Evolutionary conservation across 2,797 vertebrate genomes (phyloP).

Genomic region (Periophthalmus magnuspinnatus): DNA sequence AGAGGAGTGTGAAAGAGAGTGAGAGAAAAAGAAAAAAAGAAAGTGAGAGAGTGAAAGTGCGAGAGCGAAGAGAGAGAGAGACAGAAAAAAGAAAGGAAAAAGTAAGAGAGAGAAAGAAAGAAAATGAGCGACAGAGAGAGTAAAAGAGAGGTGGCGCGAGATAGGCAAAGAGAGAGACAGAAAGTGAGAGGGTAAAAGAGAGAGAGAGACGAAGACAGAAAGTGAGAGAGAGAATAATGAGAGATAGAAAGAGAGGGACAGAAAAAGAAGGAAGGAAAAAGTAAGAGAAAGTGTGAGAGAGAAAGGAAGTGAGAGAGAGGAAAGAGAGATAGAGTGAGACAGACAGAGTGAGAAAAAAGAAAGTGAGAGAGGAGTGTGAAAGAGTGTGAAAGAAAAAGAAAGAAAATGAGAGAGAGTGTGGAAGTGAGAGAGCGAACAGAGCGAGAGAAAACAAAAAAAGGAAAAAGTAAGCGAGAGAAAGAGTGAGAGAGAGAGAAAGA

Average conservation of each 20-base stretch:
- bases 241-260: no score
- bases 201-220: no score
- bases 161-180: no score
- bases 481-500: neutral
- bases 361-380: neutral
- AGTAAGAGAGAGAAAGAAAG: neutral
- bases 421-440: no score
- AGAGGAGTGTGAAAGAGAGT: no score
- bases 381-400: neutral
- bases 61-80: no score
- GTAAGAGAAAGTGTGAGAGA: slow-evolving; percentile 30
- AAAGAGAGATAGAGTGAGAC: slow-evolving; percentile 12
- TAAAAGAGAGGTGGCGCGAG: neutral
- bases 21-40: no score
- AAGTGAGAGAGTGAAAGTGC: no score
- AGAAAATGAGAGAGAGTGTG: neutral
- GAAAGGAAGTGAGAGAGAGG: slow-evolving; percentile 10
- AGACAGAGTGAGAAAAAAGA: neutral
- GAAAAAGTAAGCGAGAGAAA: slow-evolving; percentile 15
- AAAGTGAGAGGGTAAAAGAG: slow-evolving; percentile 5
- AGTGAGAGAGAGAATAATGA: no score
- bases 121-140: neutral
- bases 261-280: neutral
- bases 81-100: no score
- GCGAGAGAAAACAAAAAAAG: neutral